Percentiles rank a stretch among this genome's conserved stretches.
These are phyloP conservation scores for Chouioia cunea DNA, from an alignment of 2,888 invertebrate species.

Conservation along the genomic window DNA sequence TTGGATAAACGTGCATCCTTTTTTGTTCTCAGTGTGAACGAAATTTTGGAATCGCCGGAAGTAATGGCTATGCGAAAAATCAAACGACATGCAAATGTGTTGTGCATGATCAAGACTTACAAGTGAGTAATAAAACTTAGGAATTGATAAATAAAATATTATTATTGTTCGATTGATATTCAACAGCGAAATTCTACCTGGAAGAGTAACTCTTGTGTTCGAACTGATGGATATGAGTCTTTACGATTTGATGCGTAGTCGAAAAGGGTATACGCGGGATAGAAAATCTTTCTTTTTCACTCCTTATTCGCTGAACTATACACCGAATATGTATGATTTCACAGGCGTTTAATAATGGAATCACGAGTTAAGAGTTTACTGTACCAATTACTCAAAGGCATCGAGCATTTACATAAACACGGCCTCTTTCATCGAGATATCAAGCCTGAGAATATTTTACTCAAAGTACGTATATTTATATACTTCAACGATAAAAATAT, in stretches of 20 bases:
- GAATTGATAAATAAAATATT: not conserved
- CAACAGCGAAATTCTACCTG: conserved; percentile 72
- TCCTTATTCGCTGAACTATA: conserved; percentile 5
- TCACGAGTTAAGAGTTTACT: conserved; percentile 72
- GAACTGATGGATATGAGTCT: conserved; percentile 80
- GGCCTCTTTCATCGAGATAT: conserved; percentile 78
- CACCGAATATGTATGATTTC: conserved; percentile 6
- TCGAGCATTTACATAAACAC: conserved; percentile 75
- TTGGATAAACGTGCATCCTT: not conserved
- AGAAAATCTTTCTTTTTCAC: conserved; percentile 10
- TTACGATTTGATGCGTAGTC: conserved; percentile 74
- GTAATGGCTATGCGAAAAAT: conserved; percentile 74
- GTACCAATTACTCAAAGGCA: conserved; percentile 74
- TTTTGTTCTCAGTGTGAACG: conserved; percentile 63
- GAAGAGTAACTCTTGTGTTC: conserved; percentile 74
- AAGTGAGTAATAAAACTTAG: conserved; percentile 70
- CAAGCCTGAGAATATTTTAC: conserved; percentile 79
- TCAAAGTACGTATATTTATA: conserved; percentile 68
- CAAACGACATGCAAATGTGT: conserved; percentile 74
- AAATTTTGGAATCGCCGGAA: conserved; percentile 72
- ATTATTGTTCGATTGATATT: not conserved
- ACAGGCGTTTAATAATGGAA: conserved; percentile 70
- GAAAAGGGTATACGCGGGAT: conserved; percentile 65
- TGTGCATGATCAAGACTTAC: conserved; percentile 75
- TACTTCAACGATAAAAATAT: not conserved